Percentiles rank a stretch among this genome's conserved stretches.
Conservation (phyloP, 2,113 vertebrate species). For the Casuarius casuarius region DNA sequence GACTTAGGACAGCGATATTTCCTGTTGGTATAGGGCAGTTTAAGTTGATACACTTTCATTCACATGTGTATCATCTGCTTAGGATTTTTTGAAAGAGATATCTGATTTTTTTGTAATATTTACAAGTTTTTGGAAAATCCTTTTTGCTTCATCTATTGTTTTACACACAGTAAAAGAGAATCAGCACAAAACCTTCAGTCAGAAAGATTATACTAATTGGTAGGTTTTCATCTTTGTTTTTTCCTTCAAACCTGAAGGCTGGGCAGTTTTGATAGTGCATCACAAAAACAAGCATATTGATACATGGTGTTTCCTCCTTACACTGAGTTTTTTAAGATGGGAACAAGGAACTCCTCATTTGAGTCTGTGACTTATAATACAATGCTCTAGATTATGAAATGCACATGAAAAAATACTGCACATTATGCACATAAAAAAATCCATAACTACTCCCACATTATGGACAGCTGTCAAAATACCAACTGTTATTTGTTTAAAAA, state of each 20-base stretch:
- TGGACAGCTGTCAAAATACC: not conserved
- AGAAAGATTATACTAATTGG: not conserved
- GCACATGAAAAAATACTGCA: too few species aligned
- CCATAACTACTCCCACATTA: not conserved
- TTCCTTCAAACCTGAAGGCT: not conserved
- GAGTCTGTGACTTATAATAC: not conserved
- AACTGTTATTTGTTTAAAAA: not conserved
- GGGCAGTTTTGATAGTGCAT: not conserved
- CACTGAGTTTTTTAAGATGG: not conserved
- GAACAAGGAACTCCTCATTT: not conserved
- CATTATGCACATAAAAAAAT: not conserved
- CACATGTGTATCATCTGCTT: not conserved
- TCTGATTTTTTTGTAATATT: not conserved
- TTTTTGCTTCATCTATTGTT: not conserved
- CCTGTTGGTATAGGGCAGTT: not conserved
- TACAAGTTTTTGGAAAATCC: not conserved
- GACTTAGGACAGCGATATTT: not conserved
- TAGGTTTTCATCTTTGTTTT: not conserved
- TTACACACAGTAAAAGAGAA: not conserved
- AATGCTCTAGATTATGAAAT: not conserved
- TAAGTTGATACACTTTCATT: not conserved
- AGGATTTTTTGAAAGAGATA: not conserved
- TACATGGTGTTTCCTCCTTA: not conserved
- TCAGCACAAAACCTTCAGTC: not conserved
- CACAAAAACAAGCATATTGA: not conserved